Evolutionary conservation across 1,140 invertebrate genomes (phyloP).

Genomic region (Bradynema listronoti): DNA sequence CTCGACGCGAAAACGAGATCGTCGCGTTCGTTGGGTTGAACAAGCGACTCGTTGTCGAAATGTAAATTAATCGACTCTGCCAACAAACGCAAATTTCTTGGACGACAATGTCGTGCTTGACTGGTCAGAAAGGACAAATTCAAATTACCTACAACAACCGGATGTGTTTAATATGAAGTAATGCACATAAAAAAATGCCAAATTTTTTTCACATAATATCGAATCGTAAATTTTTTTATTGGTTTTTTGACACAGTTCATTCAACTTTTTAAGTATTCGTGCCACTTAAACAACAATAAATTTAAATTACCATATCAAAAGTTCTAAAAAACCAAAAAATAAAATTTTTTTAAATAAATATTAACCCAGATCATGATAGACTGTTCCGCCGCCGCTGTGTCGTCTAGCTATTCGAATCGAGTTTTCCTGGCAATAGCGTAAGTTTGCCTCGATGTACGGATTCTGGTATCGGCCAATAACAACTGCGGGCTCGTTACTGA

Average conservation of each 20-base stretch:
- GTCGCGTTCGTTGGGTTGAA: constrained; percentile 35
- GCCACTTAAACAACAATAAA: too few relatives aligned
- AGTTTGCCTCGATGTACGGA: constrained; percentile 82
- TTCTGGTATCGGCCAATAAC: constrained; percentile 94
- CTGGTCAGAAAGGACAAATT: constrained; percentile 49
- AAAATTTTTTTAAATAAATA: too few relatives aligned
- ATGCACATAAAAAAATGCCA: not conserved
- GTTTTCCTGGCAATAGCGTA: constrained; percentile 56
- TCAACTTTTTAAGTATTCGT: too few relatives aligned
- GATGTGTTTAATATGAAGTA: not conserved
- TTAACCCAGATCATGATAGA: constrained; percentile 89
- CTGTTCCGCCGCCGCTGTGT: constrained; percentile 89
- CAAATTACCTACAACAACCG: constrained; percentile 38
- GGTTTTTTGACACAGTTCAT: too few relatives aligned
- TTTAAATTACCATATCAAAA: too few relatives aligned
- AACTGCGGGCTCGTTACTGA: constrained; percentile 77
- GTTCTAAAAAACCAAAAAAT: too few relatives aligned
- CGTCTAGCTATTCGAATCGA: constrained; percentile 67
- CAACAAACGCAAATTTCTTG: constrained; percentile 43
- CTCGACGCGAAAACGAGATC: constrained; percentile 49
- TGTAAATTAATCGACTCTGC: constrained; percentile 38
- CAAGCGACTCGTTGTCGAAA: constrained; percentile 22
- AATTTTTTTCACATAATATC: not conserved
- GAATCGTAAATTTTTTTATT: not conserved
- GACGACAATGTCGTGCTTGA: constrained; percentile 44